phyloP scores from a whole-genome alignment of 2,888 invertebrate species.

The Eupithecia dodoneata region DNA sequence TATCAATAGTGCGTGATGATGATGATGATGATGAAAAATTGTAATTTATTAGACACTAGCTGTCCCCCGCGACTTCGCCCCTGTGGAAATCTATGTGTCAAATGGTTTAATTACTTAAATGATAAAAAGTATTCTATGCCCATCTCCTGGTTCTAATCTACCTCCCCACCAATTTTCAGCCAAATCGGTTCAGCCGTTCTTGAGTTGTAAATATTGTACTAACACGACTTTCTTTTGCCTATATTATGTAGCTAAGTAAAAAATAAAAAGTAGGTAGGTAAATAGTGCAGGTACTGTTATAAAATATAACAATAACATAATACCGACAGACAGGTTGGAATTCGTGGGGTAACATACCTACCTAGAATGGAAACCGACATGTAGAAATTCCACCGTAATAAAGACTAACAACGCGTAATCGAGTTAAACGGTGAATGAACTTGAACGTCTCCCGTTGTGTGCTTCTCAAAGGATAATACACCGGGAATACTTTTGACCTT shows the following conservation, averaged over 20 bases:
- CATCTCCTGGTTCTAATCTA: too few species aligned
- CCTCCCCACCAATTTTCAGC: too few species aligned
- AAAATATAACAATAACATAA: not conserved
- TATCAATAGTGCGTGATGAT: not conserved
- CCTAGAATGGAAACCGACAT: conserved; percentile 18
- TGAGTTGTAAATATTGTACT: too few species aligned
- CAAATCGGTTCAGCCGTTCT: too few species aligned
- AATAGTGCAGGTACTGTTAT: not conserved
- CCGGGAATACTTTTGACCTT: conserved; percentile 41
- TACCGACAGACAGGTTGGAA: not conserved
- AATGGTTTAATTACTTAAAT: too few species aligned
- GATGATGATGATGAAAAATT: too few species aligned
- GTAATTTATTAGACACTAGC: too few species aligned
- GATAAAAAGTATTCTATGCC: too few species aligned
- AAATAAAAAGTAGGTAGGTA: not conserved
- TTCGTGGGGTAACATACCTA: not conserved
- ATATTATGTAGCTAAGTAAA: too few species aligned
- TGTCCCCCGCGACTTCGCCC: too few species aligned
- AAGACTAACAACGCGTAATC: conserved; percentile 50
- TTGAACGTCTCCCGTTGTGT: conserved; percentile 41
- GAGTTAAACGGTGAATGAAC: conserved; percentile 62
- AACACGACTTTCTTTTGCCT: too few species aligned
- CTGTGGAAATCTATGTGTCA: too few species aligned
- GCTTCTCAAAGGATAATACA: conserved; percentile 31
- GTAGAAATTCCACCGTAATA: conserved; percentile 47